These are phyloP conservation scores for Steinernema carpocapsae DNA, from an alignment of 2,888 invertebrate genomes.

Conservation along the genomic window DNA sequence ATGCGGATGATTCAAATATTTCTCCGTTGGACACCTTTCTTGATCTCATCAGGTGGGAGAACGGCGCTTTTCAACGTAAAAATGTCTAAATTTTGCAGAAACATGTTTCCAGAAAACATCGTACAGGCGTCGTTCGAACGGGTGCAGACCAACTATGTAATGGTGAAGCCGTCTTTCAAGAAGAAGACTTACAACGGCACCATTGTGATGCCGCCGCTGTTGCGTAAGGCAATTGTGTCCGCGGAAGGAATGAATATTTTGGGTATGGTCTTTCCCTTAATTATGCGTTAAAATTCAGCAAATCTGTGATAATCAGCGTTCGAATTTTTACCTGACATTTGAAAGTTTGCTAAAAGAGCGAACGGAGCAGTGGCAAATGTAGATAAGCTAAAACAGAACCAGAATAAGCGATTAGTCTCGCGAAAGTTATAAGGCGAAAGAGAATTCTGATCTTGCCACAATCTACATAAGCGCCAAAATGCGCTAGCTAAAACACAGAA, in stretches of 20 bases:
- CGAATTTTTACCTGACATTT: too few relatives aligned
- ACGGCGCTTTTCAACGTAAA: too few relatives aligned
- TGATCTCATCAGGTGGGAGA: conserved; percentile 82
- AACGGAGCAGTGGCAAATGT: too few relatives aligned
- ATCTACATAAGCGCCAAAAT: too few relatives aligned
- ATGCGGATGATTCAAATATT: conserved; percentile 57
- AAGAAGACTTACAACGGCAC: conserved; percentile 27
- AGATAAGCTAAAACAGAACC: too few relatives aligned
- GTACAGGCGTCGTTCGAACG: conserved; percentile 77
- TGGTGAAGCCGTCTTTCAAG: conserved; percentile 36
- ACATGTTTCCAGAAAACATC: conserved; percentile 89
- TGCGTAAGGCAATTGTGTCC: conserved; percentile 59
- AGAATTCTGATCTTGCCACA: too few relatives aligned
- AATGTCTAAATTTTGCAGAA: conserved; percentile 74
- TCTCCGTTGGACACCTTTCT: conserved; percentile 80
- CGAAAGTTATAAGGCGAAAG: too few relatives aligned
- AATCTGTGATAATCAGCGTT: too few relatives aligned
- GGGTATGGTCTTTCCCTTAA: conserved; percentile 70
- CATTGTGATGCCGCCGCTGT: neutral
- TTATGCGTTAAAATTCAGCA: too few relatives aligned
- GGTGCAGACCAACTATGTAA: conserved; percentile 66
- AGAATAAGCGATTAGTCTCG: too few relatives aligned
- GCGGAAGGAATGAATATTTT: conserved; percentile 76
- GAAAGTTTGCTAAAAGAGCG: too few relatives aligned
- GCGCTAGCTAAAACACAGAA: too few relatives aligned